Percentiles rank a stretch among this genome's conserved stretches.
These are phyloP conservation scores for Eurois occulta DNA, from an alignment of 2,888 invertebrate species.

Conservation along the genomic window DNA sequence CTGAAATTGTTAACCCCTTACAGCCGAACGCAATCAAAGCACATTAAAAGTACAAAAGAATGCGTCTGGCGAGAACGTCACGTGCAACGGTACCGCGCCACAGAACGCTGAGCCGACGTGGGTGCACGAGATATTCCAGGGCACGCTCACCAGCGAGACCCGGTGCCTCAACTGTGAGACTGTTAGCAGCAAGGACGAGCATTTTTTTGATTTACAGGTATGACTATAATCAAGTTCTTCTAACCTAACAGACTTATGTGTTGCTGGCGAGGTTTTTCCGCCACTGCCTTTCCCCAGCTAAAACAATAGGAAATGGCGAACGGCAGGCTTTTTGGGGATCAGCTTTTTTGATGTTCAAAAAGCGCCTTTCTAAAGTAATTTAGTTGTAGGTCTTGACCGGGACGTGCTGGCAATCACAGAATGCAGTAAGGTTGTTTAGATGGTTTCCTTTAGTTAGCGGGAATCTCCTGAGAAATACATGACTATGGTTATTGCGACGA, in stretches of 20 bases:
- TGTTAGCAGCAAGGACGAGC: constrained; percentile 99
- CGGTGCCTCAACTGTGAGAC: constrained; percentile 99
- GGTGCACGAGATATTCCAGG: constrained; percentile 99
- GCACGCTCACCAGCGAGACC: constrained; percentile 99
- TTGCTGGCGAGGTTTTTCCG: neutral
- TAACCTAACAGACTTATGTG: neutral
- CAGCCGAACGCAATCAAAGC: constrained; percentile 94
- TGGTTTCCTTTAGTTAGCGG: neutral
- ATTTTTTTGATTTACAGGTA: constrained; percentile 98
- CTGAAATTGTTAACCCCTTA: neutral
- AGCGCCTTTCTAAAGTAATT: neutral
- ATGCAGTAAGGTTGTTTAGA: neutral
- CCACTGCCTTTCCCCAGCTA: neutral
- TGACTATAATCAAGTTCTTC: neutral
- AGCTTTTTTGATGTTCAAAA: neutral
- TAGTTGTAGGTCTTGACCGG: neutral
- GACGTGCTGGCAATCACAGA: neutral
- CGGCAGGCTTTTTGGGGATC: too few relatives aligned
- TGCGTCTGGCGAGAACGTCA: constrained; percentile 82
- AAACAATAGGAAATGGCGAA: neutral
- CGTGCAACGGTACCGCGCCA: constrained; percentile 83
- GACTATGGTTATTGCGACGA: neutral
- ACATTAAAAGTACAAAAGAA: constrained; percentile 91
- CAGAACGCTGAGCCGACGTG: constrained; percentile 96
- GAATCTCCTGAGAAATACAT: neutral